Evolutionary conservation across 1,140 invertebrate species (phyloP).

Genomic region (Gonioctena quinquepunctata): DNA sequence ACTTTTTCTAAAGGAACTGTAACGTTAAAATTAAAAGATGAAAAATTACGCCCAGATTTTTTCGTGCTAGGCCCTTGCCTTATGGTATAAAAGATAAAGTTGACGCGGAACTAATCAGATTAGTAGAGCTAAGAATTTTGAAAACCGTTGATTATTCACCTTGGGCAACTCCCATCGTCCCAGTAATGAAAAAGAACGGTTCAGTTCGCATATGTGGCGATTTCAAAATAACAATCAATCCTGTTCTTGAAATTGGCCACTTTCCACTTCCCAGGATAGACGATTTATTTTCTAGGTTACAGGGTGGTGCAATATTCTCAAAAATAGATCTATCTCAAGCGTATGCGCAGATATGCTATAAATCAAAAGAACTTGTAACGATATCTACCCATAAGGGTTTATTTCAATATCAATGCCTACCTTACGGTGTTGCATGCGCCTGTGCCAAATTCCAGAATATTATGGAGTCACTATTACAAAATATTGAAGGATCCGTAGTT

Average conservation of each 20-base stretch:
- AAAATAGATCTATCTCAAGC: neutral
- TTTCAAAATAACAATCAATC: neutral
- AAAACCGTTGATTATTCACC: conserved; percentile 1
- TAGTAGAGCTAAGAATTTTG: conserved; percentile 25
- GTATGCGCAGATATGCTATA: neutral
- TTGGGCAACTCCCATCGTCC: neutral
- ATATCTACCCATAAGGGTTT: neutral
- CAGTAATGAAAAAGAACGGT: neutral
- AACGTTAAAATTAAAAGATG: too few relatives aligned
- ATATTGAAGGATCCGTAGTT: conserved; percentile 23
- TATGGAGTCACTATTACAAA: neutral
- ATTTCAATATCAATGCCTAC: neutral
- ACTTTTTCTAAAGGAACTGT: too few relatives aligned
- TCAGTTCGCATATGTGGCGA: neutral
- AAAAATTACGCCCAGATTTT: too few relatives aligned
- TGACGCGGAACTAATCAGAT: conserved; percentile 33
- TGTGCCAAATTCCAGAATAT: neutral
- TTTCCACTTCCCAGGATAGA: neutral
- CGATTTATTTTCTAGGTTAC: neutral
- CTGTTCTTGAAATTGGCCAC: neutral
- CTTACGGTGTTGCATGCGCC: neutral
- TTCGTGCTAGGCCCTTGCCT: conserved; percentile 40
- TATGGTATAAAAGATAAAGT: conserved; percentile 38
- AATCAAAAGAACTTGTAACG: neutral
- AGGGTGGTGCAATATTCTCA: neutral